Percentiles rank a stretch among this genome's conserved stretches.
Conservation (phyloP, 1,140 invertebrate genomes). For the Hylyphantes graminicola region DNA sequence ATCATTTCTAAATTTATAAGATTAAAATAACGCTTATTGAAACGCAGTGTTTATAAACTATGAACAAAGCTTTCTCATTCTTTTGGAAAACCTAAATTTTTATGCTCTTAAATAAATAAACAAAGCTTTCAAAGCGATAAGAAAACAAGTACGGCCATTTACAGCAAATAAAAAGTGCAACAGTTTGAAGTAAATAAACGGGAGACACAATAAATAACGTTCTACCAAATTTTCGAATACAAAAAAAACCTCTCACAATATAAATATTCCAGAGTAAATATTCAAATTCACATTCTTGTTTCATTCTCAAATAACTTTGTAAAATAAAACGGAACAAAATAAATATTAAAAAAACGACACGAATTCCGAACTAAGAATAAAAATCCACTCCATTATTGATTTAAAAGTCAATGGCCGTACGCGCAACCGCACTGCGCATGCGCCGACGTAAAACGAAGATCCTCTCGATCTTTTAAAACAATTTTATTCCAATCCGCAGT, state of each 20-base stretch:
- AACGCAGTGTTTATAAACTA: too few species aligned
- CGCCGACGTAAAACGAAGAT: slow-evolving; percentile 28
- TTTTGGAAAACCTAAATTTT: too few species aligned
- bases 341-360: slow-evolving; percentile 33
- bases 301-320: slow-evolving; percentile 49
- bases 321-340: slow-evolving; percentile 2
- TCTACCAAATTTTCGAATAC: not conserved
- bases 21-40: too few species aligned
- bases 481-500: slow-evolving; percentile 58
- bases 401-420: slow-evolving; percentile 58
- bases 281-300: slow-evolving; percentile 17
- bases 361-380: slow-evolving; percentile 13
- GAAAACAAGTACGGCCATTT: too few species aligned
- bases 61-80: too few species aligned
- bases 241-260: slow-evolving; percentile 27
- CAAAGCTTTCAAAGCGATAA: too few species aligned
- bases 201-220: too few species aligned
- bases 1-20: too few species aligned
- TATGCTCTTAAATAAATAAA: too few species aligned
- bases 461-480: slow-evolving; percentile 41
- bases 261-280: slow-evolving; percentile 24
- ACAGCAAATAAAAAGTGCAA: too few species aligned
- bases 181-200: too few species aligned
- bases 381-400: slow-evolving; percentile 54
- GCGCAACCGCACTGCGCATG: slow-evolving; percentile 43